phyloP scores from a whole-genome alignment of 2,888 invertebrate genomes.

The Drosophila antonietae region DNA sequence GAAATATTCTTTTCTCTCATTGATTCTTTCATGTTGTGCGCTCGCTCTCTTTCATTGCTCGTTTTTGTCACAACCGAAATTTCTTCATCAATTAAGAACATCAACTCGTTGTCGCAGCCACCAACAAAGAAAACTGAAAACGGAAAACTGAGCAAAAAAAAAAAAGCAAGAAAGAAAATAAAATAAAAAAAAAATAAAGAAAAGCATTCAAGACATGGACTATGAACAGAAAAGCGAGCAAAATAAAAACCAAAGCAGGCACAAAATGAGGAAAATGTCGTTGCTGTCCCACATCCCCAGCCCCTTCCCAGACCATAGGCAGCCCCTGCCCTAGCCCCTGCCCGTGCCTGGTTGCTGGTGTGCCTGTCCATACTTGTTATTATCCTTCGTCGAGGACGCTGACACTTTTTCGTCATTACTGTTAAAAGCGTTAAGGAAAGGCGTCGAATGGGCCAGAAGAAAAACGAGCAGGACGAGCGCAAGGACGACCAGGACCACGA shows the following conservation, averaged over 20 bases:
- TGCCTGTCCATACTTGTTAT: conserved; percentile 80
- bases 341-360: conserved; percentile 14
- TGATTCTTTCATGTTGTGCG: not conserved
- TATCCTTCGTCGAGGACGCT: conserved; percentile 81
- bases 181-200: conserved; percentile 24
- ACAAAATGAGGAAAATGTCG: conserved; percentile 51
- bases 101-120: conserved; percentile 70
- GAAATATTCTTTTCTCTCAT: no score
- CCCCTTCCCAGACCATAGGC: not conserved
- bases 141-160: conserved; percentile 11
- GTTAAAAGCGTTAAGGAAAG: conserved; percentile 75
- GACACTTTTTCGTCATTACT: conserved; percentile 83
- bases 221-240: conserved; percentile 25
- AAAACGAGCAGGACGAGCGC: conserved; percentile 32
- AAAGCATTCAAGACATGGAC: conserved; percentile 31
- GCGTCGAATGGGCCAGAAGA: conserved; percentile 33
- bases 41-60: not conserved
- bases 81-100: conserved; percentile 80
- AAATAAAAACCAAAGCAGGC: conserved; percentile 32
- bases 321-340: not conserved
- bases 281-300: conserved; percentile 7
- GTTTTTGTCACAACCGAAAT: conserved; percentile 73
- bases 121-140: conserved; percentile 47
- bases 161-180: not conserved
- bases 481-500: conserved; percentile 46